A percentile compares a stretch with the other conserved stretches of the same genome.
These are phyloP conservation scores for Phenganax stokvisi DNA, from an alignment of 92 coral and sea anemone genomes.

Conservation along the genomic window DNA sequence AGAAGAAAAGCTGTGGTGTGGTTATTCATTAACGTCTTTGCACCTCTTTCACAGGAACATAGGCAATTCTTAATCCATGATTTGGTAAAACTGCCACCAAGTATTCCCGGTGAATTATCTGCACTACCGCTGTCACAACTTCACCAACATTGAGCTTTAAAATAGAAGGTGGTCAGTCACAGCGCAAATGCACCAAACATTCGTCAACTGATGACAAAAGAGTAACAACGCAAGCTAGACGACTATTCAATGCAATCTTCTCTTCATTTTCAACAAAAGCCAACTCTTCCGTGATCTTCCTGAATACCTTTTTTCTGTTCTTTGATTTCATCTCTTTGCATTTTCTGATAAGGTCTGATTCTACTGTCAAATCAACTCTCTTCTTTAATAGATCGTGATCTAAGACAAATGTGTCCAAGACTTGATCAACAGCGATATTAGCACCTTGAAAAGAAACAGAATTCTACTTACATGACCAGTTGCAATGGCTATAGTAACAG, in stretches of 20 bases:
- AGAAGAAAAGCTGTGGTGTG: not conserved
- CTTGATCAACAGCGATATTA: constrained; percentile 59
- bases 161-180: not conserved
- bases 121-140: constrained; percentile 55
- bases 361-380: constrained; percentile 53
- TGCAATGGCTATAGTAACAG: too few relatives aligned
- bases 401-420: constrained; percentile 66
- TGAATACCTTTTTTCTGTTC: constrained; percentile 54
- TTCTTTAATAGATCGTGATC: constrained; percentile 63
- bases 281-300: not conserved
- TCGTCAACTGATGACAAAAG: not conserved
- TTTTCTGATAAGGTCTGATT: constrained; percentile 59
- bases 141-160: constrained; percentile 60
- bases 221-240: not conserved
- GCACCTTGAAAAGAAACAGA: constrained; percentile 52
- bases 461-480: not conserved
- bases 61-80: constrained; percentile 54
- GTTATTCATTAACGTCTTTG: not conserved
- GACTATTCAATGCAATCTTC: not conserved
- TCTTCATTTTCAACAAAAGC: not conserved
- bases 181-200: not conserved
- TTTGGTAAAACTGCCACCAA: constrained; percentile 61
- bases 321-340: constrained; percentile 41
- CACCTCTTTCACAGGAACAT: constrained; percentile 77
- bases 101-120: constrained; percentile 61